A percentile compares a stretch with the other conserved stretches of the same genome.
These are phyloP conservation scores for Ruditapes philippinarum DNA, from an alignment of 1,140 invertebrate species.

Conservation along the genomic window DNA sequence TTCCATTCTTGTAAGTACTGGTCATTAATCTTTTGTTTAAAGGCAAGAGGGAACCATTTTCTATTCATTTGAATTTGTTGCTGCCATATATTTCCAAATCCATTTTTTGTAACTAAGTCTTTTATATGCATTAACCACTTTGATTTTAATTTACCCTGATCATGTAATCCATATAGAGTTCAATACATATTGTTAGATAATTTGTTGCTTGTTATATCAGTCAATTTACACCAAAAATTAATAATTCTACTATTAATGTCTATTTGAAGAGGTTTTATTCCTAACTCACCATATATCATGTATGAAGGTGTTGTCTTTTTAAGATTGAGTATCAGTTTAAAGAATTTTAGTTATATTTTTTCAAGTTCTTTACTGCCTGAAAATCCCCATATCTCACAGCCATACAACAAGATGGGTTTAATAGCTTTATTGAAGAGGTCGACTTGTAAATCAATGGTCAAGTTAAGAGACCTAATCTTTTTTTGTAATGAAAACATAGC, in stretches of 20 bases:
- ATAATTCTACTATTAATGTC: neutral
- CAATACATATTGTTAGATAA: neutral
- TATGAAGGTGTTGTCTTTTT: neutral
- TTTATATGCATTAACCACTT: too few species aligned
- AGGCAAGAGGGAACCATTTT: too few species aligned
- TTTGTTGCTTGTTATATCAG: neutral
- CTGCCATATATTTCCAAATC: too few species aligned
- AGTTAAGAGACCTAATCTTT: neutral
- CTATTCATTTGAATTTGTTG: too few species aligned
- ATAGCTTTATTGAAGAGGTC: constrained; percentile 50
- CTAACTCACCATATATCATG: neutral
- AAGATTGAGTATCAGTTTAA: neutral
- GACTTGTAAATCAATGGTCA: neutral
- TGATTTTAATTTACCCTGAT: neutral
- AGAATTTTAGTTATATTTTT: constrained; percentile 2
- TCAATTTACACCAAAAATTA: neutral
- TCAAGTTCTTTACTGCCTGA: constrained; percentile 11
- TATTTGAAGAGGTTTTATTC: neutral
- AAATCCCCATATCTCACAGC: constrained; percentile 43
- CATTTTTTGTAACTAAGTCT: too few species aligned
- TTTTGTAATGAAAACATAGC: neutral
- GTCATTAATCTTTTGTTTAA: too few species aligned
- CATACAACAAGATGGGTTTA: constrained; percentile 55
- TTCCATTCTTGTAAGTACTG: too few species aligned
- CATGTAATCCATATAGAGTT: neutral